Evolutionary conservation across 2,888 invertebrate genomes (phyloP).

Genomic region (Ariolimax columbianus): DNA sequence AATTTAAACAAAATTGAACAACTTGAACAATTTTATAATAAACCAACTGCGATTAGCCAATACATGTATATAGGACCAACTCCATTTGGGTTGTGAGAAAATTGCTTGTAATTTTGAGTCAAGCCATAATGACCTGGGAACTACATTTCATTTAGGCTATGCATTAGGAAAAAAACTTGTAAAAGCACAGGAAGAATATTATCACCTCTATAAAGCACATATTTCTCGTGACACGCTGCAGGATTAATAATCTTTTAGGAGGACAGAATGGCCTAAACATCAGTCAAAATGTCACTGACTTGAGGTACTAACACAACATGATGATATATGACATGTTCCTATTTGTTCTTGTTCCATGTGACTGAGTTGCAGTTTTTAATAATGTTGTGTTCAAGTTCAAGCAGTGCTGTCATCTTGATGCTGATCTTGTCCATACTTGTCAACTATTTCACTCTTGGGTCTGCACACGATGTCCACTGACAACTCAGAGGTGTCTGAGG

Average conservation of each 20-base stretch:
- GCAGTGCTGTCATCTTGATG: conserved; percentile 30
- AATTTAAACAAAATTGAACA: too few species aligned
- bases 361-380: background rate
- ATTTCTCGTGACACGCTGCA: background rate
- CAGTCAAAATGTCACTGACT: background rate
- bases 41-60: background rate
- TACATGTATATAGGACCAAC: background rate
- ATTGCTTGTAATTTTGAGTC: background rate
- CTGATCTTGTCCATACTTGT: conserved; percentile 10
- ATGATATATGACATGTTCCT: background rate
- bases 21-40: background rate
- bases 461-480: conserved; percentile 18
- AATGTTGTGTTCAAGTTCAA: background rate
- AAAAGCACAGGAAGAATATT: background rate
- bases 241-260: background rate
- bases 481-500: conserved; percentile 9
- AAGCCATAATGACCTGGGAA: background rate
- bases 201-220: background rate
- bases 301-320: background rate
- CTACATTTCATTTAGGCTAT: background rate
- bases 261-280: background rate
- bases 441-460: conserved; percentile 47
- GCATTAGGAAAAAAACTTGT: background rate
- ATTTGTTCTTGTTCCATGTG: background rate
- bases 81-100: background rate